Percentiles rank a stretch among this genome's conserved stretches.
These are phyloP conservation scores for Anticlea derivata DNA, from an alignment of 2,888 invertebrate genomes.

Conservation along the genomic window DNA sequence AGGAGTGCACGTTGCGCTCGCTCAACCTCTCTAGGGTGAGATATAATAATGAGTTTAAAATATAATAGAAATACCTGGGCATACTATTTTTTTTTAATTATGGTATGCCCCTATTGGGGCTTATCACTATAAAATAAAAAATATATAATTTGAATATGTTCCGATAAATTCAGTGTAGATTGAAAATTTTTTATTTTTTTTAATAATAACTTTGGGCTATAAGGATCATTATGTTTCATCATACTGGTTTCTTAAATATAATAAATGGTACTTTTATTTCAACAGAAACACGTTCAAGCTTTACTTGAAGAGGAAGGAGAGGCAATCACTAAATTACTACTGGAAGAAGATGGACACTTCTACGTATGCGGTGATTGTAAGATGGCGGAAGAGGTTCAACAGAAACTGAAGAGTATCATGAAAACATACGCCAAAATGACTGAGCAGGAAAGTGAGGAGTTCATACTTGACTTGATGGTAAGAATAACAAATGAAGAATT, in stretches of 20 bases:
- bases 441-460: constrained; percentile 91
- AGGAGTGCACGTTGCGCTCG: no score
- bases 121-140: no score
- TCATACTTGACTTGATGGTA: constrained; percentile 93
- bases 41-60: no score
- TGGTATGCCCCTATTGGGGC: no score
- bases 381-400: constrained; percentile 98
- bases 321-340: constrained; percentile 89
- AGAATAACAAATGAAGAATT: constrained; percentile 43
- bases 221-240: no score
- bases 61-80: no score
- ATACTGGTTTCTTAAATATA: neutral
- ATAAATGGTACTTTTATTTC: neutral
- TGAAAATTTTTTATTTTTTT: no score
- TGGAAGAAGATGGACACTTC: constrained; percentile 92
- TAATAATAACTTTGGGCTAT: no score
- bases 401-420: constrained; percentile 91
- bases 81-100: no score
- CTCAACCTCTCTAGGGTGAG: no score
- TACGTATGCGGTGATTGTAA: constrained; percentile 98
- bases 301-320: constrained; percentile 90
- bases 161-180: no score
- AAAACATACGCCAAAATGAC: constrained; percentile 86
- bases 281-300: constrained; percentile 96
- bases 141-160: no score